Percentiles rank a stretch among this genome's conserved stretches.
Conservation (phyloP, 2,888 invertebrate genomes). For the Phrixothrix hirtus region DNA sequence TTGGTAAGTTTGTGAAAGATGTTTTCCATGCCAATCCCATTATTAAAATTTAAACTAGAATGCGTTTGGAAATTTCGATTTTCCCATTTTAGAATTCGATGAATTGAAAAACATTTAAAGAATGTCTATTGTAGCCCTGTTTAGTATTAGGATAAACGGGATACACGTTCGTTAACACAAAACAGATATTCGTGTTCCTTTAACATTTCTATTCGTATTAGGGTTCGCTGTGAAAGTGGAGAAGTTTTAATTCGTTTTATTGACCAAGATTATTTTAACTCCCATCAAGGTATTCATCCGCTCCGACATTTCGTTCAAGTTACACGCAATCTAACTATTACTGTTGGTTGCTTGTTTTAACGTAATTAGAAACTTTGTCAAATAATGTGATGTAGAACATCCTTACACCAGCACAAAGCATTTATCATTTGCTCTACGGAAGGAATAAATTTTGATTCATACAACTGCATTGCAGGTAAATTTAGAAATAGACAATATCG, state of each 20-base stretch:
- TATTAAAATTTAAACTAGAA: no score
- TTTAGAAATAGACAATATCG: not conserved
- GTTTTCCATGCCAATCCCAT: no score
- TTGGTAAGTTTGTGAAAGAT: no score
- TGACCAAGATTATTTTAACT: conserved; percentile 16
- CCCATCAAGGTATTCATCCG: conserved; percentile 10
- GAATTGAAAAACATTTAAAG: no score
- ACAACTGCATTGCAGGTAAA: conserved; percentile 19
- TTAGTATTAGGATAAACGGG: no score
- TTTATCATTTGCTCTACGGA: conserved; percentile 12
- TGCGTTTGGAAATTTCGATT: no score
- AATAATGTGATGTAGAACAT: conserved; percentile 17
- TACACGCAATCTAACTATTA: conserved; percentile 22
- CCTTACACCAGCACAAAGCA: conserved; percentile 12
- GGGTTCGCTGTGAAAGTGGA: not conserved
- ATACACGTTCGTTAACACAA: no score
- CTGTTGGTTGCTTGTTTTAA: conserved; percentile 13
- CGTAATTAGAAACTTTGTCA: conserved; percentile 17
- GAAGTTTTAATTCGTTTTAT: conserved; percentile 5
- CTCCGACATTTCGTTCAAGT: conserved; percentile 10
- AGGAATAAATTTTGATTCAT: conserved; percentile 11
- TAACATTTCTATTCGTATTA: not conserved
- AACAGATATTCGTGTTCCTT: no score
- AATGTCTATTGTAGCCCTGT: no score
- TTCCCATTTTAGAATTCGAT: no score